Evolutionary conservation across 2,888 invertebrate genomes (phyloP).

Genomic region (Eurois occulta): DNA sequence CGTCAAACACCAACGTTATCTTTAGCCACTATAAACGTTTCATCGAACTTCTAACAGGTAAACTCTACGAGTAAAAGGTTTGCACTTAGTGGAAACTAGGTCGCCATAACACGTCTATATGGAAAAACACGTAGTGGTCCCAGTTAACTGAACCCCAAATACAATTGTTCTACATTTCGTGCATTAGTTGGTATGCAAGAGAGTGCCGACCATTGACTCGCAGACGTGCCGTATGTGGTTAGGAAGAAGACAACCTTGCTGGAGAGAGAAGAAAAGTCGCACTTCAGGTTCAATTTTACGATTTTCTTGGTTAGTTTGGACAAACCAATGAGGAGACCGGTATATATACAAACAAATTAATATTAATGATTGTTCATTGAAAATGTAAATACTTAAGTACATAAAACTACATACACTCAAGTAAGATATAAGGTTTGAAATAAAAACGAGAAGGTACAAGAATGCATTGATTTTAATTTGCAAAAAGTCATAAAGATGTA

Average conservation of each 20-base stretch:
- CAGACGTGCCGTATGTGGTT: conserved; percentile 67
- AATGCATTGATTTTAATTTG: background rate
- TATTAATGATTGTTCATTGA: background rate
- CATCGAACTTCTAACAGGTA: conserved; percentile 45
- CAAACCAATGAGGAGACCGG: background rate
- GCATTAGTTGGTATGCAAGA: conserved; percentile 75
- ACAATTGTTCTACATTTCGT: conserved; percentile 71
- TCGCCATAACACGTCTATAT: conserved; percentile 36
- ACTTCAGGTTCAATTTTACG: background rate
- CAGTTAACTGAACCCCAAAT: conserved; percentile 52
- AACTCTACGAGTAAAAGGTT: conserved; percentile 40
- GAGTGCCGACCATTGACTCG: conserved; percentile 67
- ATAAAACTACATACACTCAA: background rate
- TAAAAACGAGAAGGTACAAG: background rate
- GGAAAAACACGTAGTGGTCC: conserved; percentile 61
- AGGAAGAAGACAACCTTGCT: conserved; percentile 34
- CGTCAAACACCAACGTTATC: conserved; percentile 23
- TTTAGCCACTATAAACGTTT: conserved; percentile 20
- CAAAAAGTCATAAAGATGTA: background rate
- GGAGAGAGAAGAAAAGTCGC: conserved; percentile 19
- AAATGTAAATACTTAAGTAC: background rate
- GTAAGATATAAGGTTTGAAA: background rate
- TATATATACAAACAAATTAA: background rate
- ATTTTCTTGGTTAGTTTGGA: background rate
- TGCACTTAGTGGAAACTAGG: conserved; percentile 57